These are phyloP conservation scores for Eudemis profundana DNA, from an alignment of 2,888 invertebrate genomes.

Conservation along the genomic window DNA sequence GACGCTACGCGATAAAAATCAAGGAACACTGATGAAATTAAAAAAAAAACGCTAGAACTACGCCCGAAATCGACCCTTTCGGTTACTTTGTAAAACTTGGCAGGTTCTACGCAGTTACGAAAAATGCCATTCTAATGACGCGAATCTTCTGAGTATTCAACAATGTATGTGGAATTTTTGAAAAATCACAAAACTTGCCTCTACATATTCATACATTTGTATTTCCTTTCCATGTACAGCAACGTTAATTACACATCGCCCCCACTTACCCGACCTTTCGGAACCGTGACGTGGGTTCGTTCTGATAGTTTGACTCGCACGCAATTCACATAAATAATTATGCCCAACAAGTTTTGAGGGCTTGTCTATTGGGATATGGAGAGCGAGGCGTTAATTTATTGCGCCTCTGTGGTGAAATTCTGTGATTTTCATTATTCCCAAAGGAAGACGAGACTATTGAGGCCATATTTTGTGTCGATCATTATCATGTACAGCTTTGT, in stretches of 20 bases:
- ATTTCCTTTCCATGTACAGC: neutral
- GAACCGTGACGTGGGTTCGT: conserved; percentile 26
- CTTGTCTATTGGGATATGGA: conserved; percentile 13
- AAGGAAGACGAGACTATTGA: neutral
- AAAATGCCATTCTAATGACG: too few species aligned
- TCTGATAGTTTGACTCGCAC: conserved; percentile 25
- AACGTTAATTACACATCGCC: conserved; percentile 22
- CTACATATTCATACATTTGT: neutral
- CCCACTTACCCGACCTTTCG: conserved; percentile 14
- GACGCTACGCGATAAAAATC: too few species aligned
- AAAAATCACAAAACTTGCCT: too few species aligned
- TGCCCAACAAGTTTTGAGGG: conserved; percentile 27
- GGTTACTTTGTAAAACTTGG: too few species aligned
- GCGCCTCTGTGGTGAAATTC: neutral
- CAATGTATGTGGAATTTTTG: too few species aligned
- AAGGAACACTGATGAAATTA: too few species aligned
- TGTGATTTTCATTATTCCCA: conserved; percentile 11
- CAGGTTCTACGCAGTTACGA: too few species aligned
- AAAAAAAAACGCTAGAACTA: too few species aligned
- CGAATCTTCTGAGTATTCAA: too few species aligned
- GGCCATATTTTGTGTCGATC: neutral
- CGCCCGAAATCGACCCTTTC: too few species aligned
- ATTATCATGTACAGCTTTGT: neutral
- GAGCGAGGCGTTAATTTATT: conserved; percentile 26
- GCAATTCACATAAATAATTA: conserved; percentile 37